phyloP scores from a whole-genome alignment of 2,113 vertebrate genomes.

The Martes martes region DNA sequence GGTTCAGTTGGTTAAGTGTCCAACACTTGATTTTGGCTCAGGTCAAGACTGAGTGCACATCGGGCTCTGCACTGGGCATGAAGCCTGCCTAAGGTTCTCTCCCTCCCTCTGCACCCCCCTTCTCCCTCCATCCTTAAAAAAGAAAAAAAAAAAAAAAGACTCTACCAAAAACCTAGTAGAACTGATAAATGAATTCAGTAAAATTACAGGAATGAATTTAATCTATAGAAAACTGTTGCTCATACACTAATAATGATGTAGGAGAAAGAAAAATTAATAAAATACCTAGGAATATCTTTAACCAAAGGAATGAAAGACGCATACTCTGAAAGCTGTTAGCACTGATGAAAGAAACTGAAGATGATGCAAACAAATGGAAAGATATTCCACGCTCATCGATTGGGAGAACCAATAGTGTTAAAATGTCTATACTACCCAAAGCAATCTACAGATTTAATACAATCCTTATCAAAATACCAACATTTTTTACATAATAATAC shows the following conservation, averaged over 20 bases:
- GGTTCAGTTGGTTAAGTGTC: background rate
- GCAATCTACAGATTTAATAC: background rate
- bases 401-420: background rate
- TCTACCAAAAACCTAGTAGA: background rate
- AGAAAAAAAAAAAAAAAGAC: no score
- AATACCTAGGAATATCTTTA: background rate
- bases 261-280: background rate
- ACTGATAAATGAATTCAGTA: background rate
- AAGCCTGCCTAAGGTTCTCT: background rate
- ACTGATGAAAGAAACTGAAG: background rate
- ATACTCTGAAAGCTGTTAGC: background rate
- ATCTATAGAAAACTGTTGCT: background rate
- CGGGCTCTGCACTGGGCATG: background rate
- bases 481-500: background rate
- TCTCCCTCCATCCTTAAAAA: background rate
- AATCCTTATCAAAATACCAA: background rate
- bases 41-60: background rate
- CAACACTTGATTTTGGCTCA: no score
- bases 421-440: background rate
- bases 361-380: background rate
- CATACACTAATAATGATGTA: background rate
- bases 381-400: background rate
- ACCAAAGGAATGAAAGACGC: background rate
- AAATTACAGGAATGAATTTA: background rate
- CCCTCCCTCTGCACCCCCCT: no score